Evolutionary conservation across 2,797 vertebrate genomes (phyloP), one percentile per base, ranked within the genome.

Genomic region (Salmo trutta): DNA sequence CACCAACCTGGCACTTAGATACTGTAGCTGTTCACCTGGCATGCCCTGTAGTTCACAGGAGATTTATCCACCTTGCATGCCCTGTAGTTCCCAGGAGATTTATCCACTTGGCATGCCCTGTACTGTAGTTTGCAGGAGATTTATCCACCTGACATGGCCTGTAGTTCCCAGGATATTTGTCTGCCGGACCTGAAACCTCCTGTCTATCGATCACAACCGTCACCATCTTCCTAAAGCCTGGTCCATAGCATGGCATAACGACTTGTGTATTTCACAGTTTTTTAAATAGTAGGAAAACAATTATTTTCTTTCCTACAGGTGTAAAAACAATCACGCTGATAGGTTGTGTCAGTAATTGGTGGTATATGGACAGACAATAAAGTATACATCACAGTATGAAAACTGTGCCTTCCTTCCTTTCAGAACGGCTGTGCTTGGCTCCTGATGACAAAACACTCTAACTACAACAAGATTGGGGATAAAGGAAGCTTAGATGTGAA

Each of bases 391-490:
- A 47, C 8, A 12, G 41, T 10, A 47, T 10, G 41, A 47, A 47
- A 47, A 47, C 41, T 47, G 41, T 47, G 8, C 41, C 41, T 59
- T 59, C 19, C 7, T 24, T 24, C 24, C 19, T 4, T 36, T 47
- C 59, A 62, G n/a, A 62, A 19, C 5, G 3, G 56, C 56, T 62
- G 56, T 62, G 5, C 7, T 17, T 69, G 12, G 68, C 75, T 80
- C 85, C 81, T 82, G 81, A 81, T 82, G 87, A 87, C 83, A 77
- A 85, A 87, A 85, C 79, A 75, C 85, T 92, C 90, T 91, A 91
- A 92, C 92, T 91, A 92, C 90, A 90, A 67, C 65, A 31, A 2
- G 86, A 90, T 89, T 90, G 87, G 88, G 76, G 79, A 47, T 71
- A n/a, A 71, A 51, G 21, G 69, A 33, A 31, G 19, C 82, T 76